Evolutionary conservation across 1,140 invertebrate genomes (phyloP), one percentile per base, ranked within the genome.

Genomic region (Belonocnema kinseyi): DNA sequence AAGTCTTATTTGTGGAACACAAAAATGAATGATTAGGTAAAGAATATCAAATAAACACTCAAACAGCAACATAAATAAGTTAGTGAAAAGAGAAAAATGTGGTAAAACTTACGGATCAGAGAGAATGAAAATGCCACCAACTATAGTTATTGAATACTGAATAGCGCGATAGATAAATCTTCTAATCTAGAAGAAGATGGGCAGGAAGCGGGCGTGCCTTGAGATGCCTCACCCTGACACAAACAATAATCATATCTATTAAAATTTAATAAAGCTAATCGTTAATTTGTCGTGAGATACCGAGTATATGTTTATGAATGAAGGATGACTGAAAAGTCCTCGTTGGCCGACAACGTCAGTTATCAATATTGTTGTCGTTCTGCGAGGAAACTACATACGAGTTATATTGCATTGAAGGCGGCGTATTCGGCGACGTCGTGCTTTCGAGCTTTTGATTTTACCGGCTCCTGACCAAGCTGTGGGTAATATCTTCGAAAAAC

Each of bases 181-280:
- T 21, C 70, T 61, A 73, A 74, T 21, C 72, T 61, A 73, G 73
- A 77, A 46, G 53, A 71, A 33, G 76, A 82, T 17, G 76, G 66
- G 72, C 50, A 74, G 80, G 73, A 78, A 78, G 81, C 78, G 87
- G 86, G 87, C 82, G 86, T 89, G 87, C 87, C 88, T 90, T 88
- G 85, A 86, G 81, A 87, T 87, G 86, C 84, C 87, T 88, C 88
- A 85, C 83, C 83, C 85, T 83, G 80, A 87, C 77, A 85, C 83
- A 90, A 89, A 89, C 82, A 87, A 88, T 88, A 87, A 88, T 86
- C 87, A 88, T 89, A 88, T 88, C 86, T 83, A 77, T 80, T 78
- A 77, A 85, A 82, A 77, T 78, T 82, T 79, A 78, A 80, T 50
- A 26, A 52, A 77, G 71, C 21, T 54, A n/a, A 50, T 53, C 5